Evolutionary conservation across 1,140 invertebrate genomes (phyloP).

Genomic region (Hermetia illucens): DNA sequence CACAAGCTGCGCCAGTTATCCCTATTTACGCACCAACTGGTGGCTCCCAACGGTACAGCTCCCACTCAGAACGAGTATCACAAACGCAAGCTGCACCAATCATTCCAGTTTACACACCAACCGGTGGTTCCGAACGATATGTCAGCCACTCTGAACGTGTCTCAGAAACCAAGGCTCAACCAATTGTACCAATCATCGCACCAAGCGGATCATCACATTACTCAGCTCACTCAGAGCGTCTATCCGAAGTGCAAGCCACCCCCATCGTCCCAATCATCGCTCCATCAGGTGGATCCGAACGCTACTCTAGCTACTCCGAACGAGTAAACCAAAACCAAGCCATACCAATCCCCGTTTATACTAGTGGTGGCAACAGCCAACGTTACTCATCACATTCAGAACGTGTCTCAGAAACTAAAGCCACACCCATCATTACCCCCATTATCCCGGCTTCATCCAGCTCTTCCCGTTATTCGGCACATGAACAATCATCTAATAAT

Average conservation of each 20-base stretch:
- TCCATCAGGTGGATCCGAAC: slow-evolving; percentile 16
- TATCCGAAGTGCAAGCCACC: slow-evolving; percentile 8
- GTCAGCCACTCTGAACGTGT: slow-evolving; percentile 7
- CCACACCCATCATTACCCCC: neutral
- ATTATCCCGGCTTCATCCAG: neutral
- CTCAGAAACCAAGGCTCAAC: slow-evolving; percentile 6
- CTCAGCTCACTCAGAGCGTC: slow-evolving; percentile 11
- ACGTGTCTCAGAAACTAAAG: neutral
- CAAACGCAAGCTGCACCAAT: slow-evolving; percentile 6
- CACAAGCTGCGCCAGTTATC: neutral
- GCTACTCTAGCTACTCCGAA: slow-evolving; percentile 9
- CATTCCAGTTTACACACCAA: no score
- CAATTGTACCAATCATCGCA: slow-evolving; percentile 8
- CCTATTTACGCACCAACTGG: neutral
- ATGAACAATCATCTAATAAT: neutral
- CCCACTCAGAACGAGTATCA: slow-evolving; percentile 4
- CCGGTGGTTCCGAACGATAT: slow-evolving; percentile 10
- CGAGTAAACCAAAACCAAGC: neutral
- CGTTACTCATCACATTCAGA: neutral
- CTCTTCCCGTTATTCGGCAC: neutral
- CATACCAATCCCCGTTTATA: neutral
- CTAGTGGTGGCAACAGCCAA: neutral
- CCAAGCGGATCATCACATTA: slow-evolving; percentile 11
- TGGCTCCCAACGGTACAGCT: slow-evolving; percentile 2
- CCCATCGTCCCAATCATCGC: slow-evolving; percentile 6